phyloP scores from a whole-genome alignment of 1,140 invertebrate genomes.

The Drosophila orena region DNA sequence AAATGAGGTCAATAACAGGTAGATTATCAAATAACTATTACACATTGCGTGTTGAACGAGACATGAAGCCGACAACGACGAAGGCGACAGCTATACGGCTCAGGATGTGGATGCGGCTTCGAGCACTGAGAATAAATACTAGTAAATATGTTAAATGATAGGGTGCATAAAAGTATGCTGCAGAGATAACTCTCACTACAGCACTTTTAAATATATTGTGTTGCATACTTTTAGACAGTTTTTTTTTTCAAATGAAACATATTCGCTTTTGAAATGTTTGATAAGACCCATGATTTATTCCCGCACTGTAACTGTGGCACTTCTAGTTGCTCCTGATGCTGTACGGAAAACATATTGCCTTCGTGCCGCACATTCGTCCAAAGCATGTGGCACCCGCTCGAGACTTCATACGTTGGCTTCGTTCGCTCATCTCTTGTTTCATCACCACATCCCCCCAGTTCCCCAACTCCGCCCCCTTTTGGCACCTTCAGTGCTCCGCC shows the following conservation, averaged over 20 bases:
- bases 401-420: conserved; percentile 48
- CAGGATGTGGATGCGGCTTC: conserved; percentile 20
- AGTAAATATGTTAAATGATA: neutral
- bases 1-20: conserved; percentile 83
- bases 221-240: too few relatives aligned
- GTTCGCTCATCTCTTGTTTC: conserved; percentile 11
- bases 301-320: neutral
- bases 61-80: conserved; percentile 27
- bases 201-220: too few relatives aligned
- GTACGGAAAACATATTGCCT: conserved; percentile 32
- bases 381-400: conserved; percentile 43
- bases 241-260: too few relatives aligned
- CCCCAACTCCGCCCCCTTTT: neutral
- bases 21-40: conserved; percentile 83
- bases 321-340: conserved; percentile 2
- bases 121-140: neutral
- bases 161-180: neutral
- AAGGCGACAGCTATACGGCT: conserved; percentile 9
- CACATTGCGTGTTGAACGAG: conserved; percentile 46
- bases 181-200: neutral
- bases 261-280: too few relatives aligned
- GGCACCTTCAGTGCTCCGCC: neutral
- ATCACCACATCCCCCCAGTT: conserved; percentile 1
- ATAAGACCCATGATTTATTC: neutral
- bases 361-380: conserved; percentile 7